Evolutionary conservation across 2,888 invertebrate species (phyloP).

Genomic region (Portevinia maculata): DNA sequence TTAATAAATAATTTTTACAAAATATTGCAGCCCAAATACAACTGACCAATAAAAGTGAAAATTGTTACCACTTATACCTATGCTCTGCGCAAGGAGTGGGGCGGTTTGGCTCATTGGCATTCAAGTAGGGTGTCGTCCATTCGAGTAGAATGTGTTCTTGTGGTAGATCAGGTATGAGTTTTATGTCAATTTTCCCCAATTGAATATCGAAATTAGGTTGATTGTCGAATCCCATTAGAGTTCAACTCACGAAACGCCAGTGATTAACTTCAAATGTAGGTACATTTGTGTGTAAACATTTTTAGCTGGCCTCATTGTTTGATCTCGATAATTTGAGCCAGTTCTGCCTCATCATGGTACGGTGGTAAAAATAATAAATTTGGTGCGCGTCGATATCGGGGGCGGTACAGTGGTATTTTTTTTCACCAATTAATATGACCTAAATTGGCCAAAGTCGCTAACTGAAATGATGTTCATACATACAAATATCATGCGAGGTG

Average conservation of each 20-base stretch:
- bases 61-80: conserved; percentile 1
- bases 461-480: conserved; percentile 13
- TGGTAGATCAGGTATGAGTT: conserved; percentile 44
- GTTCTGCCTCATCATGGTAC: not conserved
- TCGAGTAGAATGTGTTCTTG: conserved; percentile 45
- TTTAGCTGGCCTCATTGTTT: conserved; percentile 38
- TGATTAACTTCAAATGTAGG: conserved; percentile 11
- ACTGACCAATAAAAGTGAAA: conserved; percentile 42
- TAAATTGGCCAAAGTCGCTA: conserved; percentile 11
- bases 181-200: conserved; percentile 19
- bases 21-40: conserved; percentile 1
- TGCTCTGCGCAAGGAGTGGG: not conserved
- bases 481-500: not conserved
- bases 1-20: conserved; percentile 1
- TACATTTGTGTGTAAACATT: conserved; percentile 11
- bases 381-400: not conserved
- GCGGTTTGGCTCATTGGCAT: conserved; percentile 49
- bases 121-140: conserved; percentile 29
- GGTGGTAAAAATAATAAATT: not conserved
- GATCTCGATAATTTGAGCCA: conserved; percentile 18
- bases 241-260: conserved; percentile 59
- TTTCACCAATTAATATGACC: not conserved
- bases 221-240: conserved; percentile 40
- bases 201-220: conserved; percentile 41
- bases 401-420: conserved; percentile 6